Evolutionary conservation across 2,888 invertebrate species (phyloP).

Genomic region (Synanthedon tipuliformis): DNA sequence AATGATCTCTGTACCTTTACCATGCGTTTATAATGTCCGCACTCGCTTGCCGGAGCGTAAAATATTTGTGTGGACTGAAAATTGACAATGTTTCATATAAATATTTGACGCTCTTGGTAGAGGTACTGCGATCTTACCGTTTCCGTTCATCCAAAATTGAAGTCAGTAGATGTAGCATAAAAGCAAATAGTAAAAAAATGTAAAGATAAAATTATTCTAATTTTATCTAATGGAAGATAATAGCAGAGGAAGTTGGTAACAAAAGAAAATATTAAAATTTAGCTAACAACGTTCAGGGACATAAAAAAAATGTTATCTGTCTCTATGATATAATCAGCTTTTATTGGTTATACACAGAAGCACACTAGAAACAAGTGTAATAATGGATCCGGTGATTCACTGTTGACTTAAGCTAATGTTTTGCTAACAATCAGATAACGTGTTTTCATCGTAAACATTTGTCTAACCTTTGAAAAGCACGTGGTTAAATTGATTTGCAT

Average conservation of each 20-base stretch:
- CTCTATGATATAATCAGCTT: background rate
- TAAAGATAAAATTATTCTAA: background rate
- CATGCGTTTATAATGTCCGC: too few species aligned
- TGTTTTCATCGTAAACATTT: conserved; percentile 35
- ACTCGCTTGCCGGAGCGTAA: too few species aligned
- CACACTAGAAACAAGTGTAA: background rate
- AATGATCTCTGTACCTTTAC: too few species aligned
- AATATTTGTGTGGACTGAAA: too few species aligned
- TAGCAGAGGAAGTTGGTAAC: background rate
- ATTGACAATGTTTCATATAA: too few species aligned
- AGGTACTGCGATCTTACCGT: too few species aligned
- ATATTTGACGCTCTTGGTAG: too few species aligned
- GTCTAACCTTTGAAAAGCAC: conserved; percentile 27
- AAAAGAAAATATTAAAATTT: background rate
- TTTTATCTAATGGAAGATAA: background rate
- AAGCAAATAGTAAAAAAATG: background rate
- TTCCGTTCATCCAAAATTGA: too few species aligned
- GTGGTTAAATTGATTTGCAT: conserved; percentile 6
- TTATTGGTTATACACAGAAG: background rate
- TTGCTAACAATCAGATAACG: conserved; percentile 23
- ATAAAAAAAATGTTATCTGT: background rate
- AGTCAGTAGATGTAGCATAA: too few species aligned
- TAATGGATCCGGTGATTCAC: conserved; percentile 25
- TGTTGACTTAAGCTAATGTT: conserved; percentile 37
- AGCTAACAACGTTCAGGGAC: background rate